These are phyloP conservation scores for Antheraea pernyi DNA, from an alignment of 1,140 invertebrate species.

Conservation along the genomic window DNA sequence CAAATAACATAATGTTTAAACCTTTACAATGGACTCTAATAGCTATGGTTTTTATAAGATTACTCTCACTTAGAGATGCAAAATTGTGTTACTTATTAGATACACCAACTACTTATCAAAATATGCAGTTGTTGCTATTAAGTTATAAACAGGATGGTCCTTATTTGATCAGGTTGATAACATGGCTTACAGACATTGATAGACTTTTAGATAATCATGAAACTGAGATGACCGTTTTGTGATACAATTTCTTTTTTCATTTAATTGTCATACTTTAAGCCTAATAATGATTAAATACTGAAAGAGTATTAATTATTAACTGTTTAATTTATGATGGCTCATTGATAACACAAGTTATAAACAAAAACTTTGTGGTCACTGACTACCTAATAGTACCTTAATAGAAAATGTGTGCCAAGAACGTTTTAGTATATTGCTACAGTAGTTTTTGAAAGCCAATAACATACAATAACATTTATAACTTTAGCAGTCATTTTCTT, in stretches of 20 bases:
- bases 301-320: background rate
- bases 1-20: constrained; percentile 81
- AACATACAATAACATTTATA: too few species aligned
- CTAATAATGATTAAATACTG: background rate
- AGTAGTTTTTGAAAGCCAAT: too few species aligned
- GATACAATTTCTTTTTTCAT: background rate
- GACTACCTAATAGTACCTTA: too few species aligned
- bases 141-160: constrained; percentile 77
- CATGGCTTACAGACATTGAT: constrained; percentile 77
- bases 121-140: constrained; percentile 74
- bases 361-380: too few species aligned
- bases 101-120: constrained; percentile 59
- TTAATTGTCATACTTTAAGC: background rate
- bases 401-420: too few species aligned
- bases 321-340: too few species aligned
- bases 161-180: constrained; percentile 75
- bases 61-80: constrained; percentile 71
- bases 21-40: constrained; percentile 79
- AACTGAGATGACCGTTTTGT: background rate
- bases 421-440: too few species aligned
- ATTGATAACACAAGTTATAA: too few species aligned
- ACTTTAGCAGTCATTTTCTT: too few species aligned
- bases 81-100: constrained; percentile 56
- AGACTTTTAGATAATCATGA: constrained; percentile 53
- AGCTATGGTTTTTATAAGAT: constrained; percentile 76